Base-by-base conservation (phyloP, 2,113 vertebrate genomes). In the Haemorhous mexicanus region DNA sequence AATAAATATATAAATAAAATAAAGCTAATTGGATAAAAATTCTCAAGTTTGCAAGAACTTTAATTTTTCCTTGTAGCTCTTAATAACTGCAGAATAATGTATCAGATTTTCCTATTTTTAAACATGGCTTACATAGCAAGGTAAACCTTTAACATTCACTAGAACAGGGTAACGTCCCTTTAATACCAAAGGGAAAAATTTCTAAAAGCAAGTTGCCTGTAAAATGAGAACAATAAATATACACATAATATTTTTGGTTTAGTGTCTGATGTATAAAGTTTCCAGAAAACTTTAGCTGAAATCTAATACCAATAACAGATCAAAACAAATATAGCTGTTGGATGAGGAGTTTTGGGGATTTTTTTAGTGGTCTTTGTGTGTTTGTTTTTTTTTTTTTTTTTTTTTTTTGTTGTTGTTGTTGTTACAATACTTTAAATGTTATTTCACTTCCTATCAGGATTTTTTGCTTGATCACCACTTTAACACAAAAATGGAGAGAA, bases 281-380 rank as follows among this genome's bases (percentile, higher is more conserved):
- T 72, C 18, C 30, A 89, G 47, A 47, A 16, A 74, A 50, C 20
- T 68, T 83, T 7, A 64, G 35, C 24, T 55, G 28, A 72, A 56
- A 66, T 35, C 41, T 32, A 43, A 12, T 52, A 73, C 28, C 21
- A 49, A 9, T 30, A 49, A 82, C 8, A 10, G 13, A 64, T 16
- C 28, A 69, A 11, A 10, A 61, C 15, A 77, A 33, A 59, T 44
- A 66, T 0, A 69, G 20, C 27, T n/a, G 13, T 37, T 28, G 6
- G 2, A 21, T 33, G 16, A 15, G 28, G 33, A 32, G 4, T 6
- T 41, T 32, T 7, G 5, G 2, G 18, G 10, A 19, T 0, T 13
- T 63, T 84, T 63, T 63, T 52, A 8, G 19, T 37, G 12, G 16
- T 19, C 22, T 37, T 37, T 8, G 37, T 37, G 37, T 37, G 37